These are phyloP conservation scores for Vulpes vulpes DNA, from an alignment of 2,113 vertebrate species.

Conservation along the genomic window DNA sequence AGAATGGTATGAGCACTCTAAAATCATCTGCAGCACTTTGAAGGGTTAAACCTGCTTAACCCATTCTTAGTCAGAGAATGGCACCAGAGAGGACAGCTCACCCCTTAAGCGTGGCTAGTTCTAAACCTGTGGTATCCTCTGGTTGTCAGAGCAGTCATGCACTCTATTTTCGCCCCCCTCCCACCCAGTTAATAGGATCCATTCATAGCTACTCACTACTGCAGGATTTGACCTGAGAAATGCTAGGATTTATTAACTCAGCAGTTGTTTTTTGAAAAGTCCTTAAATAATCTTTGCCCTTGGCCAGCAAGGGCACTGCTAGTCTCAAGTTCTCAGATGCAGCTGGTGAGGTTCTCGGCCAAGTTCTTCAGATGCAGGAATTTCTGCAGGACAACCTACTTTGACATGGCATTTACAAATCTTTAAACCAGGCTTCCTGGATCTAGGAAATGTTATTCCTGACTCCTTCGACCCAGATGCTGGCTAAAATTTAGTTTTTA, in stretches of 20 bases:
- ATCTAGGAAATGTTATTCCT: conserved; percentile 90
- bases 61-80: conserved; percentile 83
- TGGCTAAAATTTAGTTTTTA: conserved; percentile 82
- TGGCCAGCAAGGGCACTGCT: conserved; percentile 91
- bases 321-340: conserved; percentile 87
- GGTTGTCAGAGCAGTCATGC: conserved; percentile 82
- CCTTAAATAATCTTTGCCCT: conserved; percentile 88
- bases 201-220: conserved; percentile 90
- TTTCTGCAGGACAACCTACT: conserved; percentile 84
- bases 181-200: conserved; percentile 83
- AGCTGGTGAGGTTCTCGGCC: conserved; percentile 87
- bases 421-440: conserved; percentile 87
- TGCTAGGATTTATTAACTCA: conserved; percentile 89
- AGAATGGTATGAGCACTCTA: conserved; percentile 84
- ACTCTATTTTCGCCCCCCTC: conserved; percentile 76
- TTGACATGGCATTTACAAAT: conserved; percentile 84
- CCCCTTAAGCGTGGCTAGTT: conserved; percentile 75
- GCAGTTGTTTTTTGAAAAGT: conserved; percentile 85
- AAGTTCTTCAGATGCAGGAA: conserved; percentile 87
- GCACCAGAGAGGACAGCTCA: conserved; percentile 82
- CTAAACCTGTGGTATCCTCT: conserved; percentile 80
- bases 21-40: conserved; percentile 88
- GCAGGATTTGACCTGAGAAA: conserved; percentile 93
- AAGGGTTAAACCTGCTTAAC: conserved; percentile 89
- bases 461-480: conserved; percentile 88